phyloP scores from a whole-genome alignment of 2,888 invertebrate genomes.

The Abrostola triplasia region DNA sequence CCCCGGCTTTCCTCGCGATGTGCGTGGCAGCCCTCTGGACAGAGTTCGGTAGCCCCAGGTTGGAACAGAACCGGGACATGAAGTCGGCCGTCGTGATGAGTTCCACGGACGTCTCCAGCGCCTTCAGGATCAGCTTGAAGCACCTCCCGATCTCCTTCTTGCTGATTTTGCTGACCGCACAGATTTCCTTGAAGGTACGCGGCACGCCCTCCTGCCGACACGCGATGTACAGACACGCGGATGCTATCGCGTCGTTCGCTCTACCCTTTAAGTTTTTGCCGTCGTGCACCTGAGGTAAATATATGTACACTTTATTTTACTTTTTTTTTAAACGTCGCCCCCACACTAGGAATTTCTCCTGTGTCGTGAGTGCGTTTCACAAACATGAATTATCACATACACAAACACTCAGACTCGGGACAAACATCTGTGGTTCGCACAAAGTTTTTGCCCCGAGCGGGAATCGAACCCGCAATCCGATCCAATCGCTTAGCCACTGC shows the following conservation, averaged over 20 bases:
- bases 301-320: neutral
- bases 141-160: constrained; percentile 99
- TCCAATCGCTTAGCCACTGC: too few relatives aligned
- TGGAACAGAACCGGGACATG: constrained; percentile 99
- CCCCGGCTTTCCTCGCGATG: constrained; percentile 98
- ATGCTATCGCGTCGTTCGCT: constrained; percentile 99
- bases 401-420: too few relatives aligned
- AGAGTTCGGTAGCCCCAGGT: constrained; percentile 95
- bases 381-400: too few relatives aligned
- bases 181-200: constrained; percentile 99
- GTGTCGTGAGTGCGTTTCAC: too few relatives aligned
- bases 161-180: constrained; percentile 99
- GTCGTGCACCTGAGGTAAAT: constrained; percentile 93
- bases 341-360: too few relatives aligned
- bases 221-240: constrained; percentile 99
- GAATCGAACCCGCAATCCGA: too few relatives aligned
- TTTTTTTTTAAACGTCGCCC: too few relatives aligned
- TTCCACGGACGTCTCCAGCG: constrained; percentile 98
- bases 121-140: constrained; percentile 98
- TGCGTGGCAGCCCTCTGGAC: constrained; percentile 98
- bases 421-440: too few relatives aligned
- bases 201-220: constrained; percentile 99
- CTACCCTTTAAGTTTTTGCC: constrained; percentile 98
- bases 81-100: constrained; percentile 99
- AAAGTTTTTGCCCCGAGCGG: too few relatives aligned